A percentile compares a stretch with the other conserved stretches of the same genome.
phyloP scores from a whole-genome alignment of 2,113 vertebrate species.

The Mesoclemmys tuberculata region DNA sequence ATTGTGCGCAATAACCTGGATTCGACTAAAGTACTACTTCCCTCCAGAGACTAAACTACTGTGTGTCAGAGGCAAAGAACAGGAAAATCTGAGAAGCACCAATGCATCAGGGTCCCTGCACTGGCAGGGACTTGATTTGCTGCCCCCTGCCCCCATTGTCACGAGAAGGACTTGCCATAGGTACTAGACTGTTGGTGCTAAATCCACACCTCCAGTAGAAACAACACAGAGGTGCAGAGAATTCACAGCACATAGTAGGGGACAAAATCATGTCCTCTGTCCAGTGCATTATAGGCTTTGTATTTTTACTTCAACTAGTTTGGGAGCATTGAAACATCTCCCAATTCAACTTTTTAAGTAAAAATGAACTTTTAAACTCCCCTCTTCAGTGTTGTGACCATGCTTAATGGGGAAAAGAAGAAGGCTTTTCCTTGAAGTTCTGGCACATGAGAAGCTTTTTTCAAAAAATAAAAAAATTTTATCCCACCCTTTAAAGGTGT shows the following conservation, averaged over 20 bases:
- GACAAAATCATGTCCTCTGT: neutral
- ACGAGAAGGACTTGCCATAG: neutral
- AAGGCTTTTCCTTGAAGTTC: neutral
- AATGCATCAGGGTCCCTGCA: neutral
- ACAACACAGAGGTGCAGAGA: neutral
- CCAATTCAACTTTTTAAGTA: neutral
- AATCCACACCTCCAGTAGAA: neutral
- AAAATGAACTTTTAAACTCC: neutral
- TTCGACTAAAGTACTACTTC: neutral
- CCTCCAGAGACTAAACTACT: neutral
- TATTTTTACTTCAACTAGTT: neutral
- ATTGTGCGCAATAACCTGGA: neutral
- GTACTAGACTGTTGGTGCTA: neutral
- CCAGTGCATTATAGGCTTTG: neutral
- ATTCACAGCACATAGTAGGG: neutral
- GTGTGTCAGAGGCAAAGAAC: neutral
- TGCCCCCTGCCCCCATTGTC: neutral
- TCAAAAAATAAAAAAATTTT: no score
- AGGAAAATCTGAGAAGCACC: neutral
- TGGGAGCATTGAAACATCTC: neutral
- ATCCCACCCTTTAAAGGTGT: neutral
- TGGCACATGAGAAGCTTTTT: neutral
- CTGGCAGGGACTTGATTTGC: neutral
- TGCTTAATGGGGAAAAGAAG: neutral
- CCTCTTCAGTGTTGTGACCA: neutral